Conservation (phyloP, 2,113 vertebrate species). For the Archilochus colubris region DNA sequence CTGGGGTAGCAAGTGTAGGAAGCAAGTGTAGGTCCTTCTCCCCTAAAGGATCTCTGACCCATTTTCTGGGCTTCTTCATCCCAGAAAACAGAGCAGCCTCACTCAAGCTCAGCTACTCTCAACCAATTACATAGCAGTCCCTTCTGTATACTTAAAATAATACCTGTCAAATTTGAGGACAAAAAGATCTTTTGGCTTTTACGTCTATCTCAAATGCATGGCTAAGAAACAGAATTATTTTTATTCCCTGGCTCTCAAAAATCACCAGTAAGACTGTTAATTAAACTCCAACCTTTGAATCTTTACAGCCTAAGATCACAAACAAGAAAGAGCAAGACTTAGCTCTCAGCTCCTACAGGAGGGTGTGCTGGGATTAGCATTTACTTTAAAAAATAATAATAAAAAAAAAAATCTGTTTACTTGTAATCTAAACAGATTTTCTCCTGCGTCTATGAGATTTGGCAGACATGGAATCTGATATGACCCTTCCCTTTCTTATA, state of each 20-base stretch:
- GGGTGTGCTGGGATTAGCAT: neutral
- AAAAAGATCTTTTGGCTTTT: neutral
- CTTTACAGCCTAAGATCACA: neutral
- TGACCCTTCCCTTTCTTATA: neutral
- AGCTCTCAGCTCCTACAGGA: neutral
- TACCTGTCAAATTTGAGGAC: neutral
- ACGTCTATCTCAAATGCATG: neutral
- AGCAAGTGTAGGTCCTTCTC: neutral
- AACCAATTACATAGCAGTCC: accelerated
- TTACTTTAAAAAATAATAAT: neutral
- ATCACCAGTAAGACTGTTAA: neutral
- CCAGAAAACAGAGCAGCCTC: neutral
- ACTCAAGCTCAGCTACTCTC: neutral
- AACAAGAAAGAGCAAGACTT: neutral
- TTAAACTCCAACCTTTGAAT: neutral
- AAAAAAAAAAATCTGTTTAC: neutral
- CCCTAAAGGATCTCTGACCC: neutral
- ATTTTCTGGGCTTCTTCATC: neutral
- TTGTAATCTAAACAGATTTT: neutral
- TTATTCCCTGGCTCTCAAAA: neutral
- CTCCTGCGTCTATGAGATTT: neutral
- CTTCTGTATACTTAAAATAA: neutral
- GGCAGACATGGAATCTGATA: neutral
- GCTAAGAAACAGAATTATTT: neutral
- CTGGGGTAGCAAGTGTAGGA: neutral